Evolutionary conservation across 2,113 vertebrate species (phyloP), one percentile per base, ranked within the genome.

Genomic region (Nycticryphes semicollaris): DNA sequence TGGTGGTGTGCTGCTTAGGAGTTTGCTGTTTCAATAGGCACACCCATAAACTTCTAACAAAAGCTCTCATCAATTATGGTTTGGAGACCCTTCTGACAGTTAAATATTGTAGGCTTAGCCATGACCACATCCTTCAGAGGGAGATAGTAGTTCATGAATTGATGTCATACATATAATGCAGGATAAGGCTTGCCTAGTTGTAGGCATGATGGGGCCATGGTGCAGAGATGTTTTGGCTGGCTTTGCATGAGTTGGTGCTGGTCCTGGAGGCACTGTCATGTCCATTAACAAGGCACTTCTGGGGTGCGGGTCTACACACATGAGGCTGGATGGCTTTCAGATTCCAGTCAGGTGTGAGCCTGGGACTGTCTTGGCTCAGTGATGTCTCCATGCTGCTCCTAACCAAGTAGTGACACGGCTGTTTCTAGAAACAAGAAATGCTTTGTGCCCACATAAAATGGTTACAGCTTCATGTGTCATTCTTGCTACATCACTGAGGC

Each of bases 151-250:
- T 27, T 87, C 4, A 33, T 57, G 13, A 81, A 53, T 50, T 51
- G 16, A 17, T 35, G 51, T 75, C 22, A 11, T 43, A 7, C 15
- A 16, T 12, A 24, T 48, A 35, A 20, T 19, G 23, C 48, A 83
- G 78, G 82, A 68, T 53, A 59, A 82, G 57, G 6, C 47, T 75
- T 93, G 74, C 57, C 53, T 35, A 27, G 24, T 51, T 60, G 21
- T 16, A 24, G 53, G 7, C 10, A 9, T 12, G 20, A 63, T 45
- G 43, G n/a, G 25, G 17, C 48, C 0, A 0, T 37, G n/a, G 12
- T 60, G 66, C 33, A 50, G 57, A 68, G 62, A 51, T 50, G 66
- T 17, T 37, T 85, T 50, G 51, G 35, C 47, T 82, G 70, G 31
- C 31, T 90, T 48, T 67, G n/a, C 22, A 27, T 39, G 39, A 47